Evolutionary conservation across 1,140 invertebrate species (phyloP).

Genomic region (Calliphora vicina): DNA sequence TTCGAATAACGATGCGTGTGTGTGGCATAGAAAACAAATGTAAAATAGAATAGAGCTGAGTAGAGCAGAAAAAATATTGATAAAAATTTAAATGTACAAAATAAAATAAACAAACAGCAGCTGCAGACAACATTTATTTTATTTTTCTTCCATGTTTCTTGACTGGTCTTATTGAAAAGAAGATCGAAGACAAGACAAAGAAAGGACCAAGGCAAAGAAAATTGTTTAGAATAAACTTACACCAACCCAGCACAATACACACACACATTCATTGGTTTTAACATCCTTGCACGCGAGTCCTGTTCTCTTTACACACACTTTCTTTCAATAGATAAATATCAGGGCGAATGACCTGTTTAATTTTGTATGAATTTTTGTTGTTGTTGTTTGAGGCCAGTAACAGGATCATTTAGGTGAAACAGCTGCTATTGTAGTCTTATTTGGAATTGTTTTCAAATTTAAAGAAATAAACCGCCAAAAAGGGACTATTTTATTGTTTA

Average conservation of each 20-base stretch:
- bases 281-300: not conserved
- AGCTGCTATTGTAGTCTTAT: not conserved
- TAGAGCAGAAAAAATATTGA: no score
- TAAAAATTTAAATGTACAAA: not conserved
- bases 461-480: not conserved
- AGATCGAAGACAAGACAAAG: not conserved
- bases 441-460: not conserved
- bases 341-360: not conserved
- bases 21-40: conserved; percentile 8
- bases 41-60: not conserved
- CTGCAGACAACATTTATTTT: conserved; percentile 2
- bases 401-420: not conserved
- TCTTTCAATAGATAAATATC: not conserved
- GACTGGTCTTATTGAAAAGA: conserved; percentile 8
- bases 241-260: not conserved
- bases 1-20: not conserved
- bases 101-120: not conserved
- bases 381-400: not conserved
- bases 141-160: not conserved
- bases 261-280: not conserved
- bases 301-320: not conserved
- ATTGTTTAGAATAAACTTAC: not conserved
- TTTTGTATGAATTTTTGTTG: not conserved
- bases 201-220: conserved; percentile 20
- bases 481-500: not conserved